These are phyloP conservation scores for Perodicticus potto DNA, from an alignment of 2,797 vertebrate genomes.

Conservation along the genomic window DNA sequence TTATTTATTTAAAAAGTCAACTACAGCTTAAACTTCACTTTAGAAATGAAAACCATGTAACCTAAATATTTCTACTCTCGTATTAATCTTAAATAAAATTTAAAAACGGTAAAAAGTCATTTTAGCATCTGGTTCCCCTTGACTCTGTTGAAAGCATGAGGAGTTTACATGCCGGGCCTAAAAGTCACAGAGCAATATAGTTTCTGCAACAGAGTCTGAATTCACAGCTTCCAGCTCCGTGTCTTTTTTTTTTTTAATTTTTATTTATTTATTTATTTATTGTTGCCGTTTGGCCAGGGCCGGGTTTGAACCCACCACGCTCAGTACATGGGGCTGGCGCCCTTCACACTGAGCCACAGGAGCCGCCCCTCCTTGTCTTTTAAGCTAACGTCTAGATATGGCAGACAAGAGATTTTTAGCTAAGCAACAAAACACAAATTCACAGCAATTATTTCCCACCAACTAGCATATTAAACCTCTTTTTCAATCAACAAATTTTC, in stretches of 20 bases:
- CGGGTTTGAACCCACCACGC: too few species aligned
- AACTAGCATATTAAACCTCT: background rate
- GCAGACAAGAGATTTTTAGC: background rate
- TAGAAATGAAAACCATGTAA: too few species aligned
- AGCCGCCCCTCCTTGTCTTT: background rate
- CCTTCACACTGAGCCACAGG: too few species aligned
- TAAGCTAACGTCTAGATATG: background rate
- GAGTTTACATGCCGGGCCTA: background rate
- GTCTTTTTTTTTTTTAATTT: too few species aligned
- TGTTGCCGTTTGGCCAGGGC: too few species aligned
- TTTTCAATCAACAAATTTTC: background rate
- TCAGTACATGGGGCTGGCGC: too few species aligned
- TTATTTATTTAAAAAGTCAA: conserved; percentile 42
- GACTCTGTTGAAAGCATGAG: background rate
- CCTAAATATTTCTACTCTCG: too few species aligned
- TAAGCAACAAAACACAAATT: background rate
- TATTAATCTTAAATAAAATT: too few species aligned
- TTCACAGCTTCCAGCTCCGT: too few species aligned
- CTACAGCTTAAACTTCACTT: too few species aligned
- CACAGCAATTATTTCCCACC: background rate
- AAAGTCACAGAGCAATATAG: background rate
- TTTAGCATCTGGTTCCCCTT: background rate
- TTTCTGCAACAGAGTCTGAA: background rate
- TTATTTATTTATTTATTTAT: too few species aligned
- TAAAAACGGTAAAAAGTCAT: background rate